A percentile compares a stretch with the other conserved stretches of the same genome.
Conservation (phyloP, 2,113 vertebrate genomes). For the Phylloscopus trochilus region DNA sequence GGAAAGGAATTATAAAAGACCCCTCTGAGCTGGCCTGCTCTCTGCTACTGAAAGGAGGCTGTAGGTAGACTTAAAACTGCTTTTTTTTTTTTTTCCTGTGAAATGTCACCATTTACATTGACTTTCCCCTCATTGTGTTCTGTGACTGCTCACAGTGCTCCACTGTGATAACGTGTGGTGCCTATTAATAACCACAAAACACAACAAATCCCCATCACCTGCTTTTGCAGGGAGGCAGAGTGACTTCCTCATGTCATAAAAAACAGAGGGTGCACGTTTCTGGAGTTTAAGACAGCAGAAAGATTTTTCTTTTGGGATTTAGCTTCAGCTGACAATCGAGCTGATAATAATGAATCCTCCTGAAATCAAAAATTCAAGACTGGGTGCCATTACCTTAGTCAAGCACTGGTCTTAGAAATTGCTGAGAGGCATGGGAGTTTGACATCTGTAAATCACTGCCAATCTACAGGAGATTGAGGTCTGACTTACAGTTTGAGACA, state of each 20-base stretch:
- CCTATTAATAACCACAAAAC: background rate
- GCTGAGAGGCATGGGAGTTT: background rate
- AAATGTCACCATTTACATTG: background rate
- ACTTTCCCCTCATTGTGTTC: background rate
- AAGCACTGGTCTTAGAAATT: background rate
- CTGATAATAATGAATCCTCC: background rate
- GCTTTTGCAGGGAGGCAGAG: background rate
- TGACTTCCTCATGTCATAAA: background rate
- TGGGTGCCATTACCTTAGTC: background rate
- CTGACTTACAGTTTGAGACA: background rate
- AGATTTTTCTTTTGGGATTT: slow-evolving; percentile 7
- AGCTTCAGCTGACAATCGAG: background rate
- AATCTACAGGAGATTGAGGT: background rate
- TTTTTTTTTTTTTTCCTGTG: background rate
- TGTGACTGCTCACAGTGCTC: background rate
- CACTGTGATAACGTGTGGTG: background rate
- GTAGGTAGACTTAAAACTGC: background rate
- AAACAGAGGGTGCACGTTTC: background rate
- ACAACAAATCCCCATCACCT: background rate
- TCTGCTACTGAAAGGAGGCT: background rate
- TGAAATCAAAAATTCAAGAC: background rate
- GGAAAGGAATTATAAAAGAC: background rate
- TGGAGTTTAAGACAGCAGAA: background rate
- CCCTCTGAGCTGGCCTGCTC: background rate
- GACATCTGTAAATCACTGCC: background rate